Evolutionary conservation across 1,140 invertebrate genomes (phyloP).

Genomic region (Tribolium madens): DNA sequence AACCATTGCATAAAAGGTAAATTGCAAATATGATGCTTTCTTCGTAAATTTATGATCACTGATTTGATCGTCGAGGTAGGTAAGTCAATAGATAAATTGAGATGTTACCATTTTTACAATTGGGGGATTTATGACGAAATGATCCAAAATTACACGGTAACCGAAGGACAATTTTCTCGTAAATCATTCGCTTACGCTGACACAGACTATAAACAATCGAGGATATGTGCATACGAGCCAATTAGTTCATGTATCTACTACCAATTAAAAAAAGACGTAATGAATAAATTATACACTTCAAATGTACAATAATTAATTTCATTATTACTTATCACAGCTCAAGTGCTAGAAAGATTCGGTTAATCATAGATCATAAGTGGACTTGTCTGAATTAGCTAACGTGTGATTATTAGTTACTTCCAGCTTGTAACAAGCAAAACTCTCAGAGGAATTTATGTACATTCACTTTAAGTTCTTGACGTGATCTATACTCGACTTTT

Average conservation of each 20-base stretch:
- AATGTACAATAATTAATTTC: conserved; percentile 16
- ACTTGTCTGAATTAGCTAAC: neutral
- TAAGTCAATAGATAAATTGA: conserved; percentile 57
- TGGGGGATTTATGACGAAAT: conserved; percentile 27
- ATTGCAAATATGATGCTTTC: conserved; percentile 55
- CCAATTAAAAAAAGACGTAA: neutral
- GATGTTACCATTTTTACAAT: conserved; percentile 53
- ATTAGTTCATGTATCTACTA: neutral
- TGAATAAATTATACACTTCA: conserved; percentile 2
- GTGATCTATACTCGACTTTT: neutral
- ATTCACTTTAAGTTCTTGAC: neutral
- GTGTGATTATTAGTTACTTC: neutral
- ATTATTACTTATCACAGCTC: neutral
- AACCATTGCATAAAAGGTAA: conserved; percentile 49
- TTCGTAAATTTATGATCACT: conserved; percentile 52
- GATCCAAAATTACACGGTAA: conserved; percentile 11
- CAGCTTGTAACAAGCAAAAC: neutral
- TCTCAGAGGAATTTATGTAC: neutral
- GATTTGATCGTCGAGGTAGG: conserved; percentile 52
- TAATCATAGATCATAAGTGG: conserved; percentile 9
- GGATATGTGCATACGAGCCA: conserved; percentile 1
- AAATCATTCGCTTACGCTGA: neutral
- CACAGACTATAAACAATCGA: neutral
- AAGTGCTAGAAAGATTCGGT: neutral
- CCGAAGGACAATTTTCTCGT: neutral